A percentile compares a stretch with the other conserved stretches of the same genome.
Conservation (phyloP, 2,888 invertebrate species). For the Autographa pulchrina region DNA sequence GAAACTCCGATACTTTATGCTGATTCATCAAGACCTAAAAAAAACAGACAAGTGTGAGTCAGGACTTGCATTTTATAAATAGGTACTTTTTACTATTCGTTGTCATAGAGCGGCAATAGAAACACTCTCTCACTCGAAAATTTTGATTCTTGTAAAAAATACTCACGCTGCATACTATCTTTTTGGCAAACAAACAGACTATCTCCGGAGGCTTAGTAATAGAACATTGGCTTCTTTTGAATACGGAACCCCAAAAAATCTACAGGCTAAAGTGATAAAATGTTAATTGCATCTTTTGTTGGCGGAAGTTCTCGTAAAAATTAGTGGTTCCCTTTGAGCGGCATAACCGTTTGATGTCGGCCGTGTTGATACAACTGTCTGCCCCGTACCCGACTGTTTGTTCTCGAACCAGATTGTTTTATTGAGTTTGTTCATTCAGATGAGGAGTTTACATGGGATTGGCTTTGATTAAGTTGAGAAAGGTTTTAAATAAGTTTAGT, state of each 20-base stretch:
- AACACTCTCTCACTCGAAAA: too few species aligned
- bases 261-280: constrained; percentile 64
- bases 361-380: constrained; percentile 42
- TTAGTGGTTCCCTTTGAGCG: constrained; percentile 56
- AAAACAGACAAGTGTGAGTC: constrained; percentile 39
- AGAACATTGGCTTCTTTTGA: not conserved
- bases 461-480: not conserved
- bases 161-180: too few species aligned
- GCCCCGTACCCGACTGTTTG: constrained; percentile 22
- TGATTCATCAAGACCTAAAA: constrained; percentile 49
- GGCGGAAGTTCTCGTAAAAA: constrained; percentile 64
- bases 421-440: constrained; percentile 18
- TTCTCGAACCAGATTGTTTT: constrained; percentile 25
- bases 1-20: constrained; percentile 20
- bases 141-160: too few species aligned
- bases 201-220: not conserved
- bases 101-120: too few species aligned
- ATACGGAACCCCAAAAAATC: constrained; percentile 33
- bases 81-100: too few species aligned
- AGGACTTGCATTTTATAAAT: not conserved
- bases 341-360: constrained; percentile 52
- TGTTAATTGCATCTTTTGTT: constrained; percentile 69
- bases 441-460: not conserved
- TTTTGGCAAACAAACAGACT: too few species aligned
- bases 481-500: not conserved